Conservation (phyloP, 2,113 vertebrate genomes). For the Hippolais icterina region DNA sequence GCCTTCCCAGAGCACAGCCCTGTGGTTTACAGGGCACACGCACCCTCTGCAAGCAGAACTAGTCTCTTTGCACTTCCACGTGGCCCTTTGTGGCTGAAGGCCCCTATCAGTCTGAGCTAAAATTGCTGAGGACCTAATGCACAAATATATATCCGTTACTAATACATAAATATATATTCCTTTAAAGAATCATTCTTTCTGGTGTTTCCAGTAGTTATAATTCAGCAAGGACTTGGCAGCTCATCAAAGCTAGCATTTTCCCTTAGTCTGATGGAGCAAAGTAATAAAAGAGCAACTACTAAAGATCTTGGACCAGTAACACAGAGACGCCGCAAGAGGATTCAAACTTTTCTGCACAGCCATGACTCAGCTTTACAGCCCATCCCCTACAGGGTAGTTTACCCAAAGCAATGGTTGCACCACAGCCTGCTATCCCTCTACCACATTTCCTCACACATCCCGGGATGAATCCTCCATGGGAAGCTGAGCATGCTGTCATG, state of each 20-base stretch:
- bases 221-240: background rate
- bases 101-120: background rate
- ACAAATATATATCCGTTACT: background rate
- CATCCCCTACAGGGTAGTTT: background rate
- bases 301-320: background rate
- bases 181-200: constrained; percentile 5
- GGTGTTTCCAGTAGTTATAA: constrained; percentile 20
- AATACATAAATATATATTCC: background rate
- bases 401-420: background rate
- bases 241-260: constrained; percentile 21
- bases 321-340: background rate
- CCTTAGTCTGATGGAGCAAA: constrained; percentile 3
- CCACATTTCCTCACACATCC: background rate
- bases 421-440: background rate
- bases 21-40: background rate
- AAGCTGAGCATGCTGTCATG: background rate
- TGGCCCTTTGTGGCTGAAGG: background rate
- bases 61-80: background rate
- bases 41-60: background rate
- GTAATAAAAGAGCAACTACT: background rate
- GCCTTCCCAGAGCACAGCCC: background rate
- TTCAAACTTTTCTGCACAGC: background rate
- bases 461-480: background rate
- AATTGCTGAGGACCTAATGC: background rate
- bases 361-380: constrained; percentile 4